Evolutionary conservation across 2,797 vertebrate genomes (phyloP), one percentile per base, ranked within the genome.

Genomic region (Protosalanx chinensis): DNA sequence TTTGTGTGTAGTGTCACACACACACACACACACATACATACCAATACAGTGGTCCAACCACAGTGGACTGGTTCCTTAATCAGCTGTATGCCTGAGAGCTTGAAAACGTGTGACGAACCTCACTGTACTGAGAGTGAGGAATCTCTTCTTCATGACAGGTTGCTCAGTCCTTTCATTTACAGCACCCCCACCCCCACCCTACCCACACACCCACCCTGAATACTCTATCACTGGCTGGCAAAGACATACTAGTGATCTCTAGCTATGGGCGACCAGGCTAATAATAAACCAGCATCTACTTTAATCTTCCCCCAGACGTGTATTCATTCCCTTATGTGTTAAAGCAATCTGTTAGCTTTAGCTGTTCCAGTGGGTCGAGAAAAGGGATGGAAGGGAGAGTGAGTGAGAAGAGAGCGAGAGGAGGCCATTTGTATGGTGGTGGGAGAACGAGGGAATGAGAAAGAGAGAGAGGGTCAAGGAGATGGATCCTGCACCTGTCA

Each of bases 261-360:
- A 63, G 75, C 88, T 83, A 76, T 84, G 74, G 85, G 87, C 78
- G 76, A 79, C 71, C 32, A 13, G 13, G 83, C 87, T 91, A 90
- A 92, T 92, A 90, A 88, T 90, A 90, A 86, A 85, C 83, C 87
- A 81, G 85, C 84, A 85, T 89, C 79, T 81, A 76, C 80, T 88
- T 88, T 86, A 87, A 86, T 91, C 85, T 85, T 84, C 79, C 51
- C 33, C 68, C 74, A 74, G 81, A 86, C 73, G 30, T 68, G 79
- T 88, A 88, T 90, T 90, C 88, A 88, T 88, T 81, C 77, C 76
- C 77, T 75, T 41, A 67, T 67, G 76, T 67, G 13, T 69, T 81
- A 46, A 83, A 79, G 81, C 76, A 70, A 69, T 81, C 64, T 82
- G 73, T 84, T 72, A 80, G 79, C 78, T 74, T 75, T 79, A 71